Conservation (phyloP, 2,888 invertebrate genomes). For the Anoncus sp. region DNA sequence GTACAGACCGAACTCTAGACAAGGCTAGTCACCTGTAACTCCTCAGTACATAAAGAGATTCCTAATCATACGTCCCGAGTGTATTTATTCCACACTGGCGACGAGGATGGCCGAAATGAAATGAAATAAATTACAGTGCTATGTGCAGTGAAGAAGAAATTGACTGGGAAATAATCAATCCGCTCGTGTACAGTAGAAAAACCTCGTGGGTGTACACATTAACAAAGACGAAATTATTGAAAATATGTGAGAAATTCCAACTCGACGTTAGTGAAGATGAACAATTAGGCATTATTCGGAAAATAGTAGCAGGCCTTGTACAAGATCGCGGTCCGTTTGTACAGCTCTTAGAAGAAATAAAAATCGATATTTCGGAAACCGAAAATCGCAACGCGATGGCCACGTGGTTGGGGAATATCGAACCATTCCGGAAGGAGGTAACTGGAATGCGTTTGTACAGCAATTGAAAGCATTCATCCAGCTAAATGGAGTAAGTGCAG, state of each 20-base stretch:
- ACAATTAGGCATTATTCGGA: conserved; percentile 6
- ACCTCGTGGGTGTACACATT: conserved; percentile 30
- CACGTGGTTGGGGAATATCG: conserved; percentile 32
- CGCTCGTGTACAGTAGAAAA: conserved; percentile 27
- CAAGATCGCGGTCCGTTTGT: conserved; percentile 18
- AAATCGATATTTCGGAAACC: conserved; percentile 16
- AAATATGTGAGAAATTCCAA: conserved; percentile 26
- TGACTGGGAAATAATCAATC: conserved; percentile 22
- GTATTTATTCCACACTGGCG: conserved; percentile 5
- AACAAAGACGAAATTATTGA: conserved; percentile 18
- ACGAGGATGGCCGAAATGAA: conserved; percentile 18
- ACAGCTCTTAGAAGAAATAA: conserved; percentile 5
- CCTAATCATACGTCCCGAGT: too few species aligned
- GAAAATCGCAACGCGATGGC: conserved; percentile 6
- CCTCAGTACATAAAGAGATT: neutral
- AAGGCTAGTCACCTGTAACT: too few species aligned
- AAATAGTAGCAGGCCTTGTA: conserved; percentile 12
- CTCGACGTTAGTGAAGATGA: conserved; percentile 2
- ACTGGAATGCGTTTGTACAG: conserved; percentile 28
- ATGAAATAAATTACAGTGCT: neutral
- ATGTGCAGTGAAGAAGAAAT: conserved; percentile 5
- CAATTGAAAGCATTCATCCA: conserved; percentile 31
- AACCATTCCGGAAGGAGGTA: conserved; percentile 35
- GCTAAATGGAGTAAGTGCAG: conserved; percentile 12
- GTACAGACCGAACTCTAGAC: too few species aligned